Base-by-base conservation (phyloP, 2,113 vertebrate species). In the Campylomormyrus tamandua region DNA sequence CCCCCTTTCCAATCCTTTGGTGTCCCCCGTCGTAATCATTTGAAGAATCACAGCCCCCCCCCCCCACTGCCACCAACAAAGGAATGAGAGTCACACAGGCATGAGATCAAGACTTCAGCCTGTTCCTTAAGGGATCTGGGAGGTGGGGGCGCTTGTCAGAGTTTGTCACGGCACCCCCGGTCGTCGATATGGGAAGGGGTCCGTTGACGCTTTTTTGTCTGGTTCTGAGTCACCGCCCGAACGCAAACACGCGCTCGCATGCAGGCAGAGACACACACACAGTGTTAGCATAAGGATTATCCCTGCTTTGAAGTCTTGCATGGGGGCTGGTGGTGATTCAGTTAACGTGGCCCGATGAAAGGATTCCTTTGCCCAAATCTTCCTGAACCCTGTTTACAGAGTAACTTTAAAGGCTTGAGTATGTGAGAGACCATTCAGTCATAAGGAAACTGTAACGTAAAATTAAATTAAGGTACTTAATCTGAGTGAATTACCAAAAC, bases 381-480 rank as follows among this genome's bases (percentile, higher is more conserved):
- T 27, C 42, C 58, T 48, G 45, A 88, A 70, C 56, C 56, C 53
- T 88, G 87, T 88, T 88, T 88, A 88, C 53, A 88, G 53, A 62
- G 35, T 45, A 46, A 88, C 53, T 88, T 88, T 88, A 58, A 42
- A 66, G 56, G 45, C 87, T 88, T 70, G 19, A 88, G 19, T 88
- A 66, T 58, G 45, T 24, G 39, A 42, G 17, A 62, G 87, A 3
- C 39, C 42, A 46, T 66, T 46, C 35, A 42, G 39, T 62, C 24
- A 48, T 88, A 70, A 70, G 21, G 56, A 48, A 85, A 85, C 42
- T 49, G 83, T 80, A 80, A 42, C 6, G 74, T 39, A 80, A 42
- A 80, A 80, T 80, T 80, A 46, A 49, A 85, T 49, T 85, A 85
- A 85, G 42, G n/a, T 27, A 31, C 35, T 80, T 80, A 80, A 80